phyloP scores from a whole-genome alignment of 2,888 invertebrate genomes.

The Schizotus pectinicornis region DNA sequence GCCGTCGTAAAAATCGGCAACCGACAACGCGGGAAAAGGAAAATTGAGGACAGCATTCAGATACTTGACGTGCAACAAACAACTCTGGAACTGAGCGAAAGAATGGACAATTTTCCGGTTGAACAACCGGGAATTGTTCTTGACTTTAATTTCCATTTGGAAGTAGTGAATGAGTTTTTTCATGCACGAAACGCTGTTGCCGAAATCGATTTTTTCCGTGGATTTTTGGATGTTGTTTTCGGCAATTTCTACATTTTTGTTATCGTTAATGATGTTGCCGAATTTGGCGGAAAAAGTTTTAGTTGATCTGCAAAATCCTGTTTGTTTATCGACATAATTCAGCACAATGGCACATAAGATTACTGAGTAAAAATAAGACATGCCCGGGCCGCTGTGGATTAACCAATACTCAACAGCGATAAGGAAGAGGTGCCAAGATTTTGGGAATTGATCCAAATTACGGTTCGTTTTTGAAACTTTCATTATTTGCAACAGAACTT shows the following conservation, averaged over 20 bases:
- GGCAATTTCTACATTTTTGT: constrained; percentile 31
- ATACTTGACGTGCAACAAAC: constrained; percentile 64
- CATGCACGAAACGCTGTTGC: constrained; percentile 67
- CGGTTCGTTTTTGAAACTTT: constrained; percentile 45
- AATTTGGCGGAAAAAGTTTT: constrained; percentile 45
- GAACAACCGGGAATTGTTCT: constrained; percentile 63
- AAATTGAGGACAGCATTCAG: constrained; percentile 70
- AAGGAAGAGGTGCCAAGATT: constrained; percentile 66
- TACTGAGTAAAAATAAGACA: constrained; percentile 64
- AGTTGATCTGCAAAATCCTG: constrained; percentile 62
- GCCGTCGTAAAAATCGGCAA: constrained; percentile 74
- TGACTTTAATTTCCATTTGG: constrained; percentile 64
- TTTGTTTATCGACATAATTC: constrained; percentile 64
- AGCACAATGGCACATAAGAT: constrained; percentile 65
- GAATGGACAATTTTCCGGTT: constrained; percentile 65
- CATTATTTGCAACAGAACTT: constrained; percentile 62
- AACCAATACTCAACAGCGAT: constrained; percentile 67
- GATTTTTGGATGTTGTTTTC: constrained; percentile 40
- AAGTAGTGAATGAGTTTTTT: constrained; percentile 66
- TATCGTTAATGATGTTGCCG: constrained; percentile 3
- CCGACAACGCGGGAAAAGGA: constrained; percentile 64
- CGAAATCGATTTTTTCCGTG: constrained; percentile 61
- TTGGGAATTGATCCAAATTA: constrained; percentile 56
- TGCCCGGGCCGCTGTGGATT: constrained; percentile 53
- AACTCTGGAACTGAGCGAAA: constrained; percentile 72